Base-by-base conservation (phyloP, 1,140 invertebrate species). In the Drosophila melanica region DNA sequence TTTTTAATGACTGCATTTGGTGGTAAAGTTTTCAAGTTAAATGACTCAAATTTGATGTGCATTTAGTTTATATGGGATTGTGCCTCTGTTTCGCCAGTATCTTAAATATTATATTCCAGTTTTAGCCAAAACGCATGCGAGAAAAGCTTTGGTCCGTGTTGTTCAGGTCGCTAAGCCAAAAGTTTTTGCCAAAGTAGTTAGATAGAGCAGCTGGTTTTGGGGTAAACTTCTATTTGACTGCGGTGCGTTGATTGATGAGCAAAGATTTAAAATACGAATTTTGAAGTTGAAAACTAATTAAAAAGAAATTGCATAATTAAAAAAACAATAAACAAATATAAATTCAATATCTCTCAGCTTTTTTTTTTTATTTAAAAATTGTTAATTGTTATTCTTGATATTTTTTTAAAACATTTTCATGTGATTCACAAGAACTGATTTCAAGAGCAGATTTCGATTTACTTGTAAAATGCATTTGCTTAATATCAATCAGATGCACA, bases 1-100 rank as follows among this genome's bases (percentile, higher is more conserved):
- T 87, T 78, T 87, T 86, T 86, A 86, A 86, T 86, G 81, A 77
- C 66, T 86, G 82, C 81, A 87, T 81, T 86, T 86, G 57, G 72
- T 67, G 79, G 75, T 80, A 59, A 81, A 81, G 75, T 85, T 85
- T 84, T 68, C 59, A 87, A 82, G 75, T 86, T 86, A 87, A 86
- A 86, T 86, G 82, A 78, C 82, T 85, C 35, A 79, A 87, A 87
- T 87, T 86, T 86, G 81, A 78, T 81, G 82, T 71, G 82, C 75
- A 85, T 71, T 81, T 78, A 54, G 81, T 75, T 59, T 72, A 66
- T 65, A 42, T 47, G 27, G 50, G 16, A 27, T 39, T 12, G 8
- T 30, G 41, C 20, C 12, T 39, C 11, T 45, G 27, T 27, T 27
- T 27, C 27, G 5, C 27, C 27, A 27, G 27, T 27, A 27, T 27